Evolutionary conservation across 2,797 vertebrate genomes (phyloP).

Genomic region (Schizopygopsis pylzovi): DNA sequence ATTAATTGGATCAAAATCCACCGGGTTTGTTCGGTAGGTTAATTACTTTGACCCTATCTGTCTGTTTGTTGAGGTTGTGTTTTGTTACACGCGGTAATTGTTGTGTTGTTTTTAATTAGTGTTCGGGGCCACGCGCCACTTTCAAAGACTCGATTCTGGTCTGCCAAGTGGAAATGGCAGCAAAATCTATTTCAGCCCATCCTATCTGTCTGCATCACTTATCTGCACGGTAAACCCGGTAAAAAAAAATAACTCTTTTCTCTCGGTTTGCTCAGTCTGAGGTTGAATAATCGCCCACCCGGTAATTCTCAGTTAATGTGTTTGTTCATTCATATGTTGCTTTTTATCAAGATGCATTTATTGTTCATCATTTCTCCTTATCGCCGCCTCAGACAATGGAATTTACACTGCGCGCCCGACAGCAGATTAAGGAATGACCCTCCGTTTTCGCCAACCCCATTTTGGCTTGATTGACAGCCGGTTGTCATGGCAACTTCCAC

Average conservation of each 20-base stretch:
- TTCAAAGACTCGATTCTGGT: slow-evolving; percentile 64
- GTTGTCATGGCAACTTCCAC: slow-evolving; percentile 84
- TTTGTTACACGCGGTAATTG: slow-evolving; percentile 56
- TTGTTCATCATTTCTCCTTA: slow-evolving; percentile 83
- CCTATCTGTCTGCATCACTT: slow-evolving; percentile 66
- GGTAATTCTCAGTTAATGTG: slow-evolving; percentile 59
- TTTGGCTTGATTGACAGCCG: slow-evolving; percentile 79
- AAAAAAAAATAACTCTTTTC: slow-evolving; percentile 43
- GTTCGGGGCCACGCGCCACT: slow-evolving; percentile 38
- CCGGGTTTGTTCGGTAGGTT: slow-evolving; percentile 77
- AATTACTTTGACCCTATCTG: slow-evolving; percentile 80
- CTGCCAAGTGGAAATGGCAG: slow-evolving; percentile 71
- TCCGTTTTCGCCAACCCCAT: slow-evolving; percentile 68
- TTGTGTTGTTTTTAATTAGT: slow-evolving; percentile 63
- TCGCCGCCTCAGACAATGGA: slow-evolving; percentile 76
- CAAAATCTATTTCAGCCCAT: slow-evolving; percentile 59
- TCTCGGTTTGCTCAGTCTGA: slow-evolving; percentile 70
- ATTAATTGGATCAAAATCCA: slow-evolving; percentile 75
- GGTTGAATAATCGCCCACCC: slow-evolving; percentile 73
- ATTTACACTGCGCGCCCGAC: slow-evolving; percentile 73
- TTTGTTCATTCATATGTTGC: slow-evolving; percentile 71
- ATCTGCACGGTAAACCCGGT: slow-evolving; percentile 66
- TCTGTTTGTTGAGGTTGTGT: slow-evolving; percentile 77
- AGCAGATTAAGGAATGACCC: slow-evolving; percentile 76
- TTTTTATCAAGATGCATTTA: slow-evolving; percentile 78